Evolutionary conservation across 2,113 vertebrate species (phyloP), one percentile per base, ranked within the genome.

Genomic region (Synchiropus splendidus): DNA sequence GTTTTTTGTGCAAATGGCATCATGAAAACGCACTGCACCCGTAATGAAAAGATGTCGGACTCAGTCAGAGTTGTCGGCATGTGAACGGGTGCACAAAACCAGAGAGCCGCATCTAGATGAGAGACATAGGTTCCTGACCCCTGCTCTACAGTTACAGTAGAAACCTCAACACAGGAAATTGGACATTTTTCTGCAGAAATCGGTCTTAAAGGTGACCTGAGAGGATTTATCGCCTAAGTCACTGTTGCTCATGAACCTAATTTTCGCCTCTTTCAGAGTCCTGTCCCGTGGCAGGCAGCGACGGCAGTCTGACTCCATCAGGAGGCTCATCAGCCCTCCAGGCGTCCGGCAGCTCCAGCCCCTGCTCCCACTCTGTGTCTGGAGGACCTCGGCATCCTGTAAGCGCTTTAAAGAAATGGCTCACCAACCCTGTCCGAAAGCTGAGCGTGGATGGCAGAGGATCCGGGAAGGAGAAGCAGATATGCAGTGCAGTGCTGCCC

Each of bases 401-500:
- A 54, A 84, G 82, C 31, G 73, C 85, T 36, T 68, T 89, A 32
- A 88, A 86, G 70, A 87, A 86, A 63, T 89, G 87, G 88, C 80
- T 89, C 47, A 85, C 82, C 58, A 86, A 75, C 27, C 88, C 88
- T 0, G 79, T 86, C 16, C 82, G 85, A 31, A 87, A 85, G 51
- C 61, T 86, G 38, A 86, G 77, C 63, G 61, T 71, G 5, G 81
- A 77, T 18, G 31, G 52, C 49, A 55, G 66, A 44, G 54, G 56
- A 49, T 41, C 31, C 2, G 72, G 66, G 36, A 75, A 45, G 0
- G 81, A 84, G 42, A 75, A 80, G 47, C 82, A 74, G 53, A 67
- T 62, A 39, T 69, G 53, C 54, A 72, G 63, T 41, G n/a, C 39
- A 31, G 18, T 14, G 70, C n/a, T n/a, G 1, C 38, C 33, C 33